Evolutionary conservation across 2,888 invertebrate genomes (phyloP).

Genomic region (Cerceris rybyensis): DNA sequence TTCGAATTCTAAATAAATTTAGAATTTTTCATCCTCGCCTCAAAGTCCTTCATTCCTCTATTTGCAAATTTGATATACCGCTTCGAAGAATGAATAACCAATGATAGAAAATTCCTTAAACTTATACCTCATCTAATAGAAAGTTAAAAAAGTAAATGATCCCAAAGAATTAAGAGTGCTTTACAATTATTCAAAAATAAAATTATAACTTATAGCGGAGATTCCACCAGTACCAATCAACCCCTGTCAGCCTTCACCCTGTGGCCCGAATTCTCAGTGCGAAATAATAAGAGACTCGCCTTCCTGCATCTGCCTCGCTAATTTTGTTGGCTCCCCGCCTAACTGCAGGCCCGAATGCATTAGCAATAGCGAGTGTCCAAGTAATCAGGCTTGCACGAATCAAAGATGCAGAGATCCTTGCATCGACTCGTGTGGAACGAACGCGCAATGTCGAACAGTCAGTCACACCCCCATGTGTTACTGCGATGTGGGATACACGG

Average conservation of each 20-base stretch:
- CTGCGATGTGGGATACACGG: conserved; percentile 84
- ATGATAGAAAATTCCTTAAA: no score
- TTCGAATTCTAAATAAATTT: no score
- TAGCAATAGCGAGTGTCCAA: conserved; percentile 89
- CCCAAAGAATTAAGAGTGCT: conserved; percentile 66
- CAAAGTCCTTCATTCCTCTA: no score
- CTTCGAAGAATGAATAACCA: no score
- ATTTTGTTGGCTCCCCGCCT: conserved; percentile 89
- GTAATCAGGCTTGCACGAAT: conserved; percentile 88
- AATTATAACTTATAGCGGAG: conserved; percentile 74
- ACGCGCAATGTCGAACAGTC: conserved; percentile 87
- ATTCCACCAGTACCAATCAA: conserved; percentile 84
- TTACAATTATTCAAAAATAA: background rate
- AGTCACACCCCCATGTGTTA: conserved; percentile 87
- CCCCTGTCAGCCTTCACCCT: conserved; percentile 88
- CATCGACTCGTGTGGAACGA: conserved; percentile 89
- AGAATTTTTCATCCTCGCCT: no score
- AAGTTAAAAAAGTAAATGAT: conserved; percentile 57
- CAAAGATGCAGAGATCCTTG: conserved; percentile 90
- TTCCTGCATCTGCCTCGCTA: conserved; percentile 91
- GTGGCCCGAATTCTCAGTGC: conserved; percentile 87
- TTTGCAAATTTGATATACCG: no score
- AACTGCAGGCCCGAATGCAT: conserved; percentile 90
- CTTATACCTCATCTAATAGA: no score
- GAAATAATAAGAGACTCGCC: conserved; percentile 87